Percentiles rank a stretch among this genome's conserved stretches.
phyloP scores from a whole-genome alignment of 2,797 vertebrate genomes.

The Dryobates pubescens region DNA sequence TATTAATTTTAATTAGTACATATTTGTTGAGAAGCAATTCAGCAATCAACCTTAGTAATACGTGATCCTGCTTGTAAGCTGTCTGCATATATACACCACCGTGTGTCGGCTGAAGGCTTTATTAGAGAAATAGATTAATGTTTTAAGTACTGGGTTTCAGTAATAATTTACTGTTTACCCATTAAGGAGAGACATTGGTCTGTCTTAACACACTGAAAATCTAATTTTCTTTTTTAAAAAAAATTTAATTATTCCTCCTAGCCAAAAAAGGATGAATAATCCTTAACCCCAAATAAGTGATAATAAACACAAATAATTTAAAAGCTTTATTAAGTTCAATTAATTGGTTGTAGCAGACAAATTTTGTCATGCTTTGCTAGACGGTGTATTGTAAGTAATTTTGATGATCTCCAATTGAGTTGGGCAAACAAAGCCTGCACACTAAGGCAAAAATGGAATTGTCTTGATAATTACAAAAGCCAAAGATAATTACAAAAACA shows the following conservation, averaged over 20 bases:
- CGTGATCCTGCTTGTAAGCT: slow-evolving; percentile 10
- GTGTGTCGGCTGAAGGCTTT: slow-evolving; percentile 9
- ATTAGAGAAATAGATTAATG: slow-evolving; percentile 39
- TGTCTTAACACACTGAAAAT: slow-evolving; percentile 56
- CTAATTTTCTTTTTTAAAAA: slow-evolving; percentile 59
- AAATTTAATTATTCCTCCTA: slow-evolving; percentile 68
- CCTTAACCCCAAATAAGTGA: slow-evolving; percentile 69
- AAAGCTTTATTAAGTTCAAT: slow-evolving; percentile 78
- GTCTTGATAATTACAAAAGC: slow-evolving; percentile 78
- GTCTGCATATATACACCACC: neutral
- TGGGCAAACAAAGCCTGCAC: slow-evolving; percentile 68
- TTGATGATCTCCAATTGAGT: slow-evolving; percentile 75
- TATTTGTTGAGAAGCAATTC: slow-evolving; percentile 41
- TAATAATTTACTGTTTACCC: slow-evolving; percentile 59
- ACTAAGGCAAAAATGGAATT: slow-evolving; percentile 76
- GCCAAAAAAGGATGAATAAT: slow-evolving; percentile 38
- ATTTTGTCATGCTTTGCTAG: slow-evolving; percentile 79
- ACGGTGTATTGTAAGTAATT: slow-evolving; percentile 78
- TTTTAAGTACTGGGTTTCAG: slow-evolving; percentile 48
- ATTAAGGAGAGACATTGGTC: slow-evolving; percentile 45
- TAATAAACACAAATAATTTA: slow-evolving; percentile 78
- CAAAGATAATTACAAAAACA: too few relatives aligned
- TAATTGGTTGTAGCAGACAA: slow-evolving; percentile 76
- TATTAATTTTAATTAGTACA: slow-evolving; percentile 45
- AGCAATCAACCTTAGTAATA: neutral